A percentile compares a stretch with the other conserved stretches of the same genome.
phyloP scores from a whole-genome alignment of 2,797 vertebrate genomes.

The Chloroceryle inda region DNA sequence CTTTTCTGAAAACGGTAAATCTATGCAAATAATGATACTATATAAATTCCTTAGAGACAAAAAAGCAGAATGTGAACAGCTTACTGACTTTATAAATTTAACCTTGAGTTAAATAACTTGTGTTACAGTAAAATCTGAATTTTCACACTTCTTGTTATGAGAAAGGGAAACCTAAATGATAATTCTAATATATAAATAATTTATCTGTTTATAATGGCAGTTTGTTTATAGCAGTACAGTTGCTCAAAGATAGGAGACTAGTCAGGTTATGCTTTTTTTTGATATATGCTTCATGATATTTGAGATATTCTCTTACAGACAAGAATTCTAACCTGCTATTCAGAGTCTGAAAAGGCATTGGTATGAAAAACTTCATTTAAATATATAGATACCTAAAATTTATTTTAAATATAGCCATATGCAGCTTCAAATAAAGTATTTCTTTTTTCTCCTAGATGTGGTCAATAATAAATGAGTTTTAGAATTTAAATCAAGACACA shows the following conservation, averaged over 20 bases:
- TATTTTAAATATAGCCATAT: conserved; percentile 49
- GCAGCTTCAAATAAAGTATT: conserved; percentile 65
- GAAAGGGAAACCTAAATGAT: not conserved
- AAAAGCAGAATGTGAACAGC: not conserved
- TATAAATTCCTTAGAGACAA: not conserved
- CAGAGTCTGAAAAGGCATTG: not conserved
- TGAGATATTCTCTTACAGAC: not conserved
- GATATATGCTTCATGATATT: not conserved
- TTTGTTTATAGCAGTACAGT: not conserved
- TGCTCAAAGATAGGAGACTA: not conserved
- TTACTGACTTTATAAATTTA: not conserved
- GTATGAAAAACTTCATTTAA: conserved; percentile 27
- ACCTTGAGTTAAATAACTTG: not conserved
- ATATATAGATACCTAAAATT: conserved; percentile 26
- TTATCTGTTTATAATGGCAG: not conserved
- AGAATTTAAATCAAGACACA: conserved; percentile 76
- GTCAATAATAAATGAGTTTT: conserved; percentile 82
- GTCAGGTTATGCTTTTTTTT: not conserved
- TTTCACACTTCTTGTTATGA: not conserved
- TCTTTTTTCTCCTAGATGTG: conserved; percentile 44
- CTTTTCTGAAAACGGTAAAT: not conserved
- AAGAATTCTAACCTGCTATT: conserved; percentile 3
- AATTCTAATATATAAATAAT: not conserved
- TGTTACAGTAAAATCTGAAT: not conserved
- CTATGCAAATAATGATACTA: not conserved